These are phyloP conservation scores for Lepidostoma basale DNA, from an alignment of 1,140 invertebrate species.

Conservation along the genomic window DNA sequence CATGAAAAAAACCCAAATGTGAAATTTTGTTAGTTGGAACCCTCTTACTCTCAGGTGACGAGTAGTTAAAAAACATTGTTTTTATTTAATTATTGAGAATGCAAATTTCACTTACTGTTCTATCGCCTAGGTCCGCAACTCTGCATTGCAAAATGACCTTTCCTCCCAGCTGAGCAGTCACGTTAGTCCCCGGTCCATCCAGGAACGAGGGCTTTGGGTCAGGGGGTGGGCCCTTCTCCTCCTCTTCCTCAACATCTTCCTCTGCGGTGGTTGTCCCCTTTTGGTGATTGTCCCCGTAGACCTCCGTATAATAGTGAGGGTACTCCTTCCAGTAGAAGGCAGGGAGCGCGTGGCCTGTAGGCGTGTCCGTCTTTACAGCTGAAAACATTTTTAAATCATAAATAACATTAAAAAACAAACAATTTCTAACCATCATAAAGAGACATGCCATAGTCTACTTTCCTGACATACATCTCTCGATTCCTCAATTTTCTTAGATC, in stretches of 20 bases:
- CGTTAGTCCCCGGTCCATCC: slow-evolving; percentile 60
- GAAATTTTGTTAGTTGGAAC: too few relatives aligned
- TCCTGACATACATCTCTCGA: too few relatives aligned
- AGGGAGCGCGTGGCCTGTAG: background rate
- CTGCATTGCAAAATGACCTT: slow-evolving; percentile 67
- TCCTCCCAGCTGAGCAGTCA: slow-evolving; percentile 67
- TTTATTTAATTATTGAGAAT: too few relatives aligned
- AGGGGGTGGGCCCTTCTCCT: slow-evolving; percentile 46
- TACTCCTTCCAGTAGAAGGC: slow-evolving; percentile 39
- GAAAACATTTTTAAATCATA: slow-evolving; percentile 13
- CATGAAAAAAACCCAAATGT: too few relatives aligned
- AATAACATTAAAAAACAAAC: too few relatives aligned
- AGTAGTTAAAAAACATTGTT: too few relatives aligned
- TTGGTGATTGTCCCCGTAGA: slow-evolving; percentile 28
- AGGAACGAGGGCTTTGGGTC: slow-evolving; percentile 64
- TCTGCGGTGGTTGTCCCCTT: background rate
- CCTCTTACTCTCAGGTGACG: too few relatives aligned
- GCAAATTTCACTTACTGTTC: slow-evolving; percentile 65
- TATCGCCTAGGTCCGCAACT: slow-evolving; percentile 66
- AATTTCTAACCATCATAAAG: too few relatives aligned
- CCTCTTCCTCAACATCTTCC: slow-evolving; percentile 11
- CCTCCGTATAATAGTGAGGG: slow-evolving; percentile 41
- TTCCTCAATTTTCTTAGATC: too few relatives aligned
- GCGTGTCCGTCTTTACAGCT: slow-evolving; percentile 29
- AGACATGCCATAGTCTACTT: too few relatives aligned